These are phyloP conservation scores for Alectura lathami DNA, from an alignment of 2,113 vertebrate species.

Conservation along the genomic window DNA sequence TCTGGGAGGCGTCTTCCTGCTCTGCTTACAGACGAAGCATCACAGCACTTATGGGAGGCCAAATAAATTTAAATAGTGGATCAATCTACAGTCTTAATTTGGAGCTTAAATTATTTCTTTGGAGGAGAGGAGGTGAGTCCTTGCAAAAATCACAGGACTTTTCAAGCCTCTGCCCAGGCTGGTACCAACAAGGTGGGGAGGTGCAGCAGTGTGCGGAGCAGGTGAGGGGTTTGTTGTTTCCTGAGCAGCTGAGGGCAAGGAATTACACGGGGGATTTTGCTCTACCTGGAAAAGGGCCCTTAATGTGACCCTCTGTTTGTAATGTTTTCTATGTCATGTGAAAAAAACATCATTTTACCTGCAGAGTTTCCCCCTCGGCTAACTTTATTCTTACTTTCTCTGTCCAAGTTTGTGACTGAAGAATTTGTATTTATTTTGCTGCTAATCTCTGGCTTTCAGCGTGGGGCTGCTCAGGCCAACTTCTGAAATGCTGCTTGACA, in stretches of 20 bases:
- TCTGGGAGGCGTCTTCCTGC: slow-evolving; percentile 58
- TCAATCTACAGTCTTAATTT: not conserved
- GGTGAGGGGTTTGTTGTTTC: not conserved
- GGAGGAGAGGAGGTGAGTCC: not conserved
- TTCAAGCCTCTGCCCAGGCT: not conserved
- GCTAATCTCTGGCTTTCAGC: rapidly evolving
- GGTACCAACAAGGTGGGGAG: not conserved
- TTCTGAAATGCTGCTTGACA: not conserved
- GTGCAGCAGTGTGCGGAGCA: not conserved
- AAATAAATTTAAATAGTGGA: not conserved
- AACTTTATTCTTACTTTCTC: not conserved
- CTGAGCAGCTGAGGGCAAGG: not conserved
- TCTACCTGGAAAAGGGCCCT: not conserved
- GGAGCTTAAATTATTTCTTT: not conserved
- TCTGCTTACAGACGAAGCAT: not conserved
- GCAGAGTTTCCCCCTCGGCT: not conserved
- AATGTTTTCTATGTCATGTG: not conserved
- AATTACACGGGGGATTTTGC: not conserved
- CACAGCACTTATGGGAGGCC: slow-evolving; percentile 36
- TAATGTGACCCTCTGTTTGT: not conserved
- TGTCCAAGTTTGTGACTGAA: not conserved
- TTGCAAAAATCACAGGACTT: not conserved
- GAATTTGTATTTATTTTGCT: not conserved
- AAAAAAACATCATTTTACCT: not conserved
- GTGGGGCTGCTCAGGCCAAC: not conserved